phyloP scores from a whole-genome alignment of 23 tunicate species.

The Aplidium turbinatum region DNA sequence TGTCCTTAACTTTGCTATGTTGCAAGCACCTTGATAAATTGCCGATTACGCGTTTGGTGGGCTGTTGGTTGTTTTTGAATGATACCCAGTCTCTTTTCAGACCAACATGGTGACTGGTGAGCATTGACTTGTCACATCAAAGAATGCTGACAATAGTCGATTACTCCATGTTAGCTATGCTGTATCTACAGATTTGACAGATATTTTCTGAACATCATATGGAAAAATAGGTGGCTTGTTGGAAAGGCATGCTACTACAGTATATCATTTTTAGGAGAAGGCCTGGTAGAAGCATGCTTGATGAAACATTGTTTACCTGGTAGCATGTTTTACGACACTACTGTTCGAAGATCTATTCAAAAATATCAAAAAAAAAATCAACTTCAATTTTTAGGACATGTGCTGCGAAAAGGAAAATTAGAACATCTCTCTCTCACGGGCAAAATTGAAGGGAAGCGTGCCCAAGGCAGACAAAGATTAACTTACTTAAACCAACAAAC shows the following conservation, averaged over 20 bases:
- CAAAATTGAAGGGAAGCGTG: too few relatives aligned
- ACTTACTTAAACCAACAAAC: too few relatives aligned
- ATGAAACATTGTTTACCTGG: slow-evolving; percentile 7
- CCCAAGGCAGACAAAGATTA: too few relatives aligned
- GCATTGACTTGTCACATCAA: slow-evolving; percentile 9
- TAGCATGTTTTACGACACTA: slow-evolving; percentile 4
- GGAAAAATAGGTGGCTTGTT: not conserved
- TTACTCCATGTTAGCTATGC: too few relatives aligned
- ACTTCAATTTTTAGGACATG: too few relatives aligned
- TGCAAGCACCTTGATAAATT: not conserved
- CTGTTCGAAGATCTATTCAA: too few relatives aligned
- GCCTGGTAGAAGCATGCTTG: slow-evolving; percentile 5
- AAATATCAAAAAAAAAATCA: too few relatives aligned
- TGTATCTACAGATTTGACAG: not conserved
- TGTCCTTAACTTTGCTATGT: slow-evolving; percentile 1
- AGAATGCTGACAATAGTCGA: not conserved
- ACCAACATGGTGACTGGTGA: not conserved
- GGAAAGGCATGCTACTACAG: not conserved
- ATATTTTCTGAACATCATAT: not conserved
- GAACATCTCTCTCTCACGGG: too few relatives aligned
- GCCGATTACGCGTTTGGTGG: not conserved
- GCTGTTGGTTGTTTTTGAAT: slow-evolving; percentile 7
- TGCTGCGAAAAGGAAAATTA: too few relatives aligned
- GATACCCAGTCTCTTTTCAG: not conserved
- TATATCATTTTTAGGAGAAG: not conserved